These are phyloP conservation scores for Adelphocoris suturalis DNA, from an alignment of 2,888 invertebrate genomes.

Conservation along the genomic window DNA sequence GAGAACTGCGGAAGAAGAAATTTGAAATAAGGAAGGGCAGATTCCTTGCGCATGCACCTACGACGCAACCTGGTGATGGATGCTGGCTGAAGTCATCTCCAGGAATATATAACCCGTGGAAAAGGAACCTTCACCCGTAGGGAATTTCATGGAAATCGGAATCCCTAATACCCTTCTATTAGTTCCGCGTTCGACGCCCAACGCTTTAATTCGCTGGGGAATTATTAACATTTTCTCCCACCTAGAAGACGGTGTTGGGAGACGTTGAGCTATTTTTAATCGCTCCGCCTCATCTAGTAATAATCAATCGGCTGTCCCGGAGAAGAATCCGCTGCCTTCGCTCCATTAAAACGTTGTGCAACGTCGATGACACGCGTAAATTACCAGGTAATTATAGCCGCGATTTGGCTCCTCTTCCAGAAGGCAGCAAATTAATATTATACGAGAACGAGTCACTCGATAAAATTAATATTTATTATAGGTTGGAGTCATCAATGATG, in stretches of 20 bases:
- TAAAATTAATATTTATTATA: neutral
- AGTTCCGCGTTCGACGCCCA: slow-evolving; percentile 8
- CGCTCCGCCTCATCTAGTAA: slow-evolving; percentile 14
- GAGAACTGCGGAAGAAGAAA: too few relatives aligned
- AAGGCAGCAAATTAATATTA: neutral
- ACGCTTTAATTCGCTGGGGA: neutral
- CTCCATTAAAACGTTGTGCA: slow-evolving; percentile 25
- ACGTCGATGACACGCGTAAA: slow-evolving; percentile 11
- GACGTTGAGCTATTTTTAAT: slow-evolving; percentile 27
- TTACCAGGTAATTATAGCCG: neutral
- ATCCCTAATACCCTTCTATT: slow-evolving; percentile 36
- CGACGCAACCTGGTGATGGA: too few relatives aligned
- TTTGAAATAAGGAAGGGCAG: too few relatives aligned
- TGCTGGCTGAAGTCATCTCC: neutral
- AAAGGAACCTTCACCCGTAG: neutral
- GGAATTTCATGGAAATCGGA: slow-evolving; percentile 39
- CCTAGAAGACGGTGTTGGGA: neutral
- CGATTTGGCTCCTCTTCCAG: neutral
- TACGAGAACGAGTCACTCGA: neutral
- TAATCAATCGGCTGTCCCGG: neutral
- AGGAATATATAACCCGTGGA: neutral
- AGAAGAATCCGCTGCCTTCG: neutral
- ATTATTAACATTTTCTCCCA: slow-evolving; percentile 25
- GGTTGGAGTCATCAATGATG: neutral
- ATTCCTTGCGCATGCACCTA: too few relatives aligned